Evolutionary conservation across 2,113 vertebrate species (phyloP), one percentile per base, ranked within the genome.

Genomic region (Cyanocitta stelleri): DNA sequence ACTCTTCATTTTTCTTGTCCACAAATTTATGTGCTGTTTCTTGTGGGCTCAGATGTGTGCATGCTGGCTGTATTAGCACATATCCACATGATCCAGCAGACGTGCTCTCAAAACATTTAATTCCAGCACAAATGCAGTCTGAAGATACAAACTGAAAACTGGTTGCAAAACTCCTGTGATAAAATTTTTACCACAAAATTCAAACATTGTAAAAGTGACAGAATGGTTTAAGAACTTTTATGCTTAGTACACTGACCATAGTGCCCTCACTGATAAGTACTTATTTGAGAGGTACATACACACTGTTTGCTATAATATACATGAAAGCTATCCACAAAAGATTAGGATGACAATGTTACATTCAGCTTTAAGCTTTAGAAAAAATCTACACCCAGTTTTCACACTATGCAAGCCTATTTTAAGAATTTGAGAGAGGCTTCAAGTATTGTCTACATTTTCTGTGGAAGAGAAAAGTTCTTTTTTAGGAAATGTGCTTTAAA

Each of bases 231-330:
- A 71, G 16, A 89, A 21, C 12, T 26, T 32, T 46, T 44, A 24
- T 1, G 6, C 48, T 92, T 58, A 62, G 1, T 58, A 33, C 16
- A 9, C 7, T 0, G 0, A 41, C n/a, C 6, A 35, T 11, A 55
- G 19, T 22, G 26, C 7, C 17, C 35, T 44, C 84, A 71, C 15
- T 67, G 58, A 83, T 51, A 71, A 67, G 13, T 22, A 19, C 6
- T 54, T 43, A 19, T 18, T 58, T 77, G 22, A 85, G 17, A 74
- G 37, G 24, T 15, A 15, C 4, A 8, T 20, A 26, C 7, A 51
- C 3, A 9, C 51, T 68, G 15, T 32, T 49, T 55, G 5, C 33
- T 83, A 9, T 55, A 61, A 58, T 7, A 67, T 9, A 71, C 59
- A 55, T 55, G 13, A 85, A 27, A 5, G 4, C 21, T 54, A 33